phyloP scores from a whole-genome alignment of 2,113 vertebrate species.

The Lepus timidus region DNA sequence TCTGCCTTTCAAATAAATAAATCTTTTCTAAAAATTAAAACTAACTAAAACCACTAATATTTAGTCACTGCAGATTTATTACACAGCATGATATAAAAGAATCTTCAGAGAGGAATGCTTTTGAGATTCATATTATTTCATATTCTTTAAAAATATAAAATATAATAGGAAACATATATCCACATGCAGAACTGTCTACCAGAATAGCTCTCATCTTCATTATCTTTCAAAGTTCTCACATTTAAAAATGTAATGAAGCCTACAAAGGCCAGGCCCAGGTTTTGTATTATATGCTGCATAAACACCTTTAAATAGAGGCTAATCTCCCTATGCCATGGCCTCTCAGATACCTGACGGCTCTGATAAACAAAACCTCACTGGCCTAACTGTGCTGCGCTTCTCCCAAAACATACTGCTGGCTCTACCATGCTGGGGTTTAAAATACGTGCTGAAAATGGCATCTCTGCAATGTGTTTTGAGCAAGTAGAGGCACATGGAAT shows the following conservation, averaged over 20 bases:
- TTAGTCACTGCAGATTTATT: neutral
- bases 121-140: neutral
- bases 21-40: neutral
- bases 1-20: no score
- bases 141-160: conserved; percentile 20
- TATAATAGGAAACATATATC: neutral
- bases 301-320: neutral
- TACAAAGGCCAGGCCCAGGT: neutral
- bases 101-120: conserved; percentile 54
- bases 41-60: neutral
- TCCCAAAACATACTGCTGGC: neutral
- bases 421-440: neutral
- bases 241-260: neutral
- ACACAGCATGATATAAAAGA: conserved; percentile 43
- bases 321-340: neutral
- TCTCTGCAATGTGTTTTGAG: neutral
- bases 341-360: neutral
- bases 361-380: neutral
- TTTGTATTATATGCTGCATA: neutral
- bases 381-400: neutral
- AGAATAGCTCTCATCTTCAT: neutral
- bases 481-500: neutral
- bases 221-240: conserved; percentile 28
- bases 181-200: neutral
- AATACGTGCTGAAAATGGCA: neutral